phyloP scores from a whole-genome alignment of 2,113 vertebrate genomes.

The Prionailurus viverrinus region DNA sequence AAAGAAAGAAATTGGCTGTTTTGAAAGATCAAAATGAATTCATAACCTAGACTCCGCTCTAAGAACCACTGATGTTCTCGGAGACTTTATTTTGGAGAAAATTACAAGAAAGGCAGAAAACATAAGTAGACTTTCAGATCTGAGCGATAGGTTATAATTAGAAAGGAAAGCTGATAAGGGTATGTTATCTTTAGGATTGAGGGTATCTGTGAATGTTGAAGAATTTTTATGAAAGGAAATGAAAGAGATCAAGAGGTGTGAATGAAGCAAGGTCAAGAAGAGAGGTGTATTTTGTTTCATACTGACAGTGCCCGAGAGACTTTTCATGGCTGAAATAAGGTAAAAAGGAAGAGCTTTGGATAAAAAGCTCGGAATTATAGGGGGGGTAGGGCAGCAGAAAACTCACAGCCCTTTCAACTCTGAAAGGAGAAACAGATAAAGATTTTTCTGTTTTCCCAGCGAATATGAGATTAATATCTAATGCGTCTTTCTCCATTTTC shows the following conservation, averaged over 20 bases:
- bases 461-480: slow-evolving; percentile 84
- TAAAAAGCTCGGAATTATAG: slow-evolving; percentile 63
- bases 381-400: slow-evolving; percentile 44
- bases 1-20: not conserved
- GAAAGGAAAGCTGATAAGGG: slow-evolving; percentile 65
- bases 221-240: slow-evolving; percentile 69
- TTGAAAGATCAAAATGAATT: slow-evolving; percentile 76
- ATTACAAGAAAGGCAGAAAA: slow-evolving; percentile 70
- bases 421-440: slow-evolving; percentile 59
- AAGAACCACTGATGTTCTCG: slow-evolving; percentile 70
- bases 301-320: slow-evolving; percentile 57
- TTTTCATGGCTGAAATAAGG: slow-evolving; percentile 64
- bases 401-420: slow-evolving; percentile 58
- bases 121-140: slow-evolving; percentile 65
- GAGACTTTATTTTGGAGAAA: slow-evolving; percentile 68
- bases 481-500: slow-evolving; percentile 76
- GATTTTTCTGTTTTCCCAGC: slow-evolving; percentile 53
- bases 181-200: slow-evolving; percentile 63
- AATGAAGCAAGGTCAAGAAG: slow-evolving; percentile 70
- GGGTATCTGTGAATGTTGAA: slow-evolving; percentile 58
- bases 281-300: slow-evolving; percentile 64
- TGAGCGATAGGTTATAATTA: slow-evolving; percentile 69
- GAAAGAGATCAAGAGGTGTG: slow-evolving; percentile 71
- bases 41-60: slow-evolving; percentile 60
- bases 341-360: slow-evolving; percentile 68